Conservation (phyloP, 2,113 vertebrate genomes). For the Crotalus helleri region DNA sequence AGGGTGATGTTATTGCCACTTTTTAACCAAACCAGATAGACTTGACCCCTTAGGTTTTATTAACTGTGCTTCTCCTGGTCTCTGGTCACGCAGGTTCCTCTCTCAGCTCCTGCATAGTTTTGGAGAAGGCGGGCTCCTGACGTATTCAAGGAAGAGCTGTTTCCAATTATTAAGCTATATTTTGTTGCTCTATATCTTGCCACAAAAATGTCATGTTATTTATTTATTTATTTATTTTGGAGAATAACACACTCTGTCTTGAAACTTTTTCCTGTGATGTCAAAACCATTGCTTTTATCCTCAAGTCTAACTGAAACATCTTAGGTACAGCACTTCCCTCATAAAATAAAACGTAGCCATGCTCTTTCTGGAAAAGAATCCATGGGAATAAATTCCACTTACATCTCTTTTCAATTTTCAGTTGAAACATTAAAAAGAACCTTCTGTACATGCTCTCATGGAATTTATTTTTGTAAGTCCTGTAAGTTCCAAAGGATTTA, state of each 20-base stretch:
- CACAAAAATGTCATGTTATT: slow-evolving; percentile 15
- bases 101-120: background rate
- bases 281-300: slow-evolving; percentile 10
- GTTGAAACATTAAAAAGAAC: background rate
- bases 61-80: too few species aligned
- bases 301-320: background rate
- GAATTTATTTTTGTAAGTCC: background rate
- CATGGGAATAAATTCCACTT: background rate
- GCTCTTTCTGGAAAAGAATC: background rate
- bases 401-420: background rate
- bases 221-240: too few species aligned
- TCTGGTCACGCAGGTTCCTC: background rate
- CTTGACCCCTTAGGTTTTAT: background rate
- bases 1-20: background rate
- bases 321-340: background rate
- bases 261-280: background rate
- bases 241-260: background rate
- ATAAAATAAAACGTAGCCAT: background rate
- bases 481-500: background rate
- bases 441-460: background rate
- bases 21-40: background rate
- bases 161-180: slow-evolving; percentile 13
- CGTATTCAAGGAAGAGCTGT: background rate
- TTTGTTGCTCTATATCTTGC: background rate
- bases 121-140: background rate